Base-by-base conservation (phyloP, 2,797 vertebrate species). In the Rhinogobio ventralis region DNA sequence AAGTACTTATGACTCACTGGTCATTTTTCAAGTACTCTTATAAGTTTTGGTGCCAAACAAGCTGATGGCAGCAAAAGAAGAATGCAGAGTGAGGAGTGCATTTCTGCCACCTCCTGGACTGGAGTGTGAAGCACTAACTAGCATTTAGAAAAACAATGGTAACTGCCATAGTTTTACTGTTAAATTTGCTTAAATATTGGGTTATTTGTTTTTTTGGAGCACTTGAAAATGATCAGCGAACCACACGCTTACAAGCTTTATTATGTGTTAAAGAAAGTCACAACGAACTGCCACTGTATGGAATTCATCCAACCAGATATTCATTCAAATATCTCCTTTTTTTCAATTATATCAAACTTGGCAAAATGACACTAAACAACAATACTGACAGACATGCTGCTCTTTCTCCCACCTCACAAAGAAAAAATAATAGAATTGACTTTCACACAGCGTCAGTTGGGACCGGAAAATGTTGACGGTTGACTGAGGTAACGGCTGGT, bases 401-500 rank as follows among this genome's bases (percentile, higher is more conserved):
- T 45, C 75, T 62, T 20, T 46, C n/a, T 64, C 15, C 39, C n/a
- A 46, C 9, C n/a, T 25, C 57, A 30, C n/a, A 46, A 62, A 39
- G 6, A 64, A 66, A 53, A 80, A 33, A 80, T 23, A 39, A 55
- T 15, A 17, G 6, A 57, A 39, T 3, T 17, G 14, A 42, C 51
- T 25, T 57, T 9, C 45, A 72, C 25, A 64, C n/a, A 55, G 33
- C 0, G 19, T 85, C 51, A 78, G 45, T 72, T 67, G 51, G 36
- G 20, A 62, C 64, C 23, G 76, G 25, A 36, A 84, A 74, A 82
- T 82, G 66, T 78, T 49, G 20, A 84, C 68, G 14, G 68, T 87
- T 39, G 49, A 20, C 74, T 83, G 81, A 88, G 82, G 78, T 81
- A 85, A 80, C 25, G 25, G 80, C 83, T 66, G 53, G 8, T 64